Evolutionary conservation across 2,797 vertebrate genomes (phyloP).

Genomic region (Pantherophis vulpinus): DNA sequence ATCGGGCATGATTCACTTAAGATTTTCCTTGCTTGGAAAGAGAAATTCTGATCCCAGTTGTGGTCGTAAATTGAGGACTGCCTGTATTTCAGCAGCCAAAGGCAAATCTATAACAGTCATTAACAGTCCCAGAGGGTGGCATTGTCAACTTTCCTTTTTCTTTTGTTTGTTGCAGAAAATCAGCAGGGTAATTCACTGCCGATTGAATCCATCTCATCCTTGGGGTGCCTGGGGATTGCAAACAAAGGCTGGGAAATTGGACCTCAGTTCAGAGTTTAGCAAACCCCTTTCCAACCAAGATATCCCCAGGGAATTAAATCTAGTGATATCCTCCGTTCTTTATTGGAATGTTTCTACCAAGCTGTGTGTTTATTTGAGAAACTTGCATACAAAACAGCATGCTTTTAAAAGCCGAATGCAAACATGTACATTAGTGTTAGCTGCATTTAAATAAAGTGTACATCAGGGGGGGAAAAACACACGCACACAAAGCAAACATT

Average conservation of each 20-base stretch:
- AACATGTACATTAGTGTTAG: neutral
- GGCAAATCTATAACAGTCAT: neutral
- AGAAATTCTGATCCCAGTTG: neutral
- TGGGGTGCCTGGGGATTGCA: neutral
- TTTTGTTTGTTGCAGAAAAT: neutral
- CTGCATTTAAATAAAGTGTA: neutral
- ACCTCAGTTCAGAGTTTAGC: neutral
- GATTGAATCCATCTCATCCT: neutral
- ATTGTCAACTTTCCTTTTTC: neutral
- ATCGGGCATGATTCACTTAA: neutral
- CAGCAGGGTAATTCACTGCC: neutral
- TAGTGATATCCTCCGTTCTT: neutral
- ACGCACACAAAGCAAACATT: neutral
- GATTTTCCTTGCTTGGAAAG: neutral
- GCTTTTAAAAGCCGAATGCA: neutral
- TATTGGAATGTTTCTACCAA: neutral
- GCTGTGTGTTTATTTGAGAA: neutral
- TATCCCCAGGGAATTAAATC: neutral
- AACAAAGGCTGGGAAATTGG: neutral
- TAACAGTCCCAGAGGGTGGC: neutral
- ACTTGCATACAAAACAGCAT: neutral
- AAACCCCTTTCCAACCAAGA: neutral
- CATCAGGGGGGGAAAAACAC: rapidly evolving
- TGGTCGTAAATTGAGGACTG: neutral
- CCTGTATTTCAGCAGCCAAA: neutral